Evolutionary conservation across 2,888 invertebrate genomes (phyloP).

Genomic region (Drosophila barbarae): DNA sequence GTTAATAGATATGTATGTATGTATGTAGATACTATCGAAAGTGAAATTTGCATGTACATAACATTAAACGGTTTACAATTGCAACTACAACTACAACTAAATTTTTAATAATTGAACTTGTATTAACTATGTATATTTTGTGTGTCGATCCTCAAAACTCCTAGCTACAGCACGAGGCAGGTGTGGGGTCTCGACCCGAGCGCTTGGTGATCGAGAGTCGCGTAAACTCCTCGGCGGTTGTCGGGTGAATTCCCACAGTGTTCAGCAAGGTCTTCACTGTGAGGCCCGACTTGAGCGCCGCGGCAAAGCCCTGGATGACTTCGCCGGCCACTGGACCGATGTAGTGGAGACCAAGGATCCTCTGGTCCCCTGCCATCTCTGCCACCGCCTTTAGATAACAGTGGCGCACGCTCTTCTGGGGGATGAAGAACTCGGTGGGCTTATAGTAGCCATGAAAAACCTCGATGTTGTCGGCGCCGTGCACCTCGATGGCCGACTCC

Average conservation of each 20-base stretch:
- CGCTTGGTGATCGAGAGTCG: conserved; percentile 93
- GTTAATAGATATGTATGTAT: no score
- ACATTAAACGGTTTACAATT: not conserved
- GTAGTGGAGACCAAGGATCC: conserved; percentile 93
- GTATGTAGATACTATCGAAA: no score
- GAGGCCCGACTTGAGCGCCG: conserved; percentile 90
- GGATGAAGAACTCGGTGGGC: conserved; percentile 96
- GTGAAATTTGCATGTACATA: not conserved
- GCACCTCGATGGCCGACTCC: conserved; percentile 85
- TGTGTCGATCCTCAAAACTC: no score
- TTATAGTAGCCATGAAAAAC: conserved; percentile 95
- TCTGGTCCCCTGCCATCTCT: conserved; percentile 83
- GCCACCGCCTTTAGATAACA: conserved; percentile 95
- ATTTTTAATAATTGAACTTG: not conserved
- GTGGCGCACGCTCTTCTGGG: conserved; percentile 89
- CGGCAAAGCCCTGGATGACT: conserved; percentile 94
- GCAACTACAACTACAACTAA: not conserved
- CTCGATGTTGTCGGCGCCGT: conserved; percentile 90
- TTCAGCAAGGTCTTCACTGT: conserved; percentile 88
- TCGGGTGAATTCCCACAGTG: conserved; percentile 95
- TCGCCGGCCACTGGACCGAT: conserved; percentile 95
- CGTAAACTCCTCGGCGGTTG: conserved; percentile 94
- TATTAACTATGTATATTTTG: no score
- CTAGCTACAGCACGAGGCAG: conserved; percentile 96
- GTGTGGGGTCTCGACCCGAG: conserved; percentile 92